A percentile compares a stretch with the other conserved stretches of the same genome.
These are phyloP conservation scores for Cnemophilus loriae DNA, from an alignment of 2,113 vertebrate species.

Conservation along the genomic window DNA sequence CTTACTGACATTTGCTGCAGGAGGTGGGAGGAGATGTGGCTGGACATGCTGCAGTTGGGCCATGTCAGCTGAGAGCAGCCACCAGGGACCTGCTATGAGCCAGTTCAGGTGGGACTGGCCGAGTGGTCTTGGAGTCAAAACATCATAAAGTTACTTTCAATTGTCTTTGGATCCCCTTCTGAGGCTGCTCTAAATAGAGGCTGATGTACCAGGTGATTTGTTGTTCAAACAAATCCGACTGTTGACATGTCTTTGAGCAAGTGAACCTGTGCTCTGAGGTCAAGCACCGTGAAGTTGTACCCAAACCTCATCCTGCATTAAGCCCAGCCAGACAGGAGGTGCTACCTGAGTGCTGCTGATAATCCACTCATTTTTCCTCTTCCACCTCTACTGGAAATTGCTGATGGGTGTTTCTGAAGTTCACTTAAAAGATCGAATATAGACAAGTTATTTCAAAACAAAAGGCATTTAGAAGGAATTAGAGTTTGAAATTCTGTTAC, in stretches of 20 bases:
- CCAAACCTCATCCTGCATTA: neutral
- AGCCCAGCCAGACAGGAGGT: neutral
- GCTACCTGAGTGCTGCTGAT: constrained; percentile 14
- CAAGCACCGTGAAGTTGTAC: neutral
- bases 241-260: neutral
- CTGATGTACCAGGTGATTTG: neutral
- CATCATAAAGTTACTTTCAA: neutral
- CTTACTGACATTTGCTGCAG: neutral
- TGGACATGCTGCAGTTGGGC: neutral
- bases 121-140: neutral
- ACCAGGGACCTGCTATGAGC: fast-evolving
- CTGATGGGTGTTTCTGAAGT: neutral
- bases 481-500: neutral
- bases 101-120: neutral
- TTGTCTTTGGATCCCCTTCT: neutral
- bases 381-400: neutral
- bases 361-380: neutral
- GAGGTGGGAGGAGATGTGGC: neutral
- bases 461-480: neutral
- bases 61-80: neutral
- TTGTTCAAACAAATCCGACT: neutral
- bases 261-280: constrained; percentile 21
- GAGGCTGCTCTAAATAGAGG: neutral
- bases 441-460: neutral
- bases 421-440: neutral